Base-by-base conservation (phyloP, 2,113 vertebrate species). In the Ammodramus savannarum region DNA sequence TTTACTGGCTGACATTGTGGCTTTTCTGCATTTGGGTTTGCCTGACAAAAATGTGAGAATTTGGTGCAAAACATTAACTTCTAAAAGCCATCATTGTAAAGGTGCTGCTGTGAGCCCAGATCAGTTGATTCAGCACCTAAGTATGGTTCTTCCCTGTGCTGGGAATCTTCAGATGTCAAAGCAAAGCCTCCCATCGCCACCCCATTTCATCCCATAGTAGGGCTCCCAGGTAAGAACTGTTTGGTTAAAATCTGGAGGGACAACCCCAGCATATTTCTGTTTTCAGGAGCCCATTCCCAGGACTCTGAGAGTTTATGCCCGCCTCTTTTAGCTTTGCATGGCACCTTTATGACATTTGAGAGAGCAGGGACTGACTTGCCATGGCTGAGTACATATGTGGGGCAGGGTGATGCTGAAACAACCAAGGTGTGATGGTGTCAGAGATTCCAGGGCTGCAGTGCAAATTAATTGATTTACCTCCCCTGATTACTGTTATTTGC, bases 361-460 rank as follows among this genome's bases (percentile, higher is more conserved):
- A 74, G 39, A 39, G 17, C 13, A 54, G 25, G 21, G 34, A 17
- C 7, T n/a, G 25, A 54, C 8, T 16, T 82, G 19, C 25, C 32
- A 8, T 4, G 16, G 38, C 46, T 43, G 31, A 34, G 4, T n/a
- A 5, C 7, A 1, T 62, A 2, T 23, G 51, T 51, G 2, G 10
- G 36, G 5, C 19, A 54, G 36, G 31, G 9, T 3, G 5, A 26
- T 22, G 13, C 18, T 69, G 61, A 27, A 34, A 21, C 74, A 29
- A 66, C 12, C 31, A 22, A 49, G 11, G 12, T 34, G 13, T 66
- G 44, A 18, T 57, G 25, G 9, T 55, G 39, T 34, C 65, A 21
- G 51, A 83, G 31, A 65, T 57, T 80, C 16, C 36, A 68, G 71
- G 39, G 27, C 38, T 90, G 29, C 36, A 61, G 59, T 62, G 59